These are phyloP conservation scores for Trogon melanurus DNA, from an alignment of 2,113 vertebrate genomes.

Conservation along the genomic window DNA sequence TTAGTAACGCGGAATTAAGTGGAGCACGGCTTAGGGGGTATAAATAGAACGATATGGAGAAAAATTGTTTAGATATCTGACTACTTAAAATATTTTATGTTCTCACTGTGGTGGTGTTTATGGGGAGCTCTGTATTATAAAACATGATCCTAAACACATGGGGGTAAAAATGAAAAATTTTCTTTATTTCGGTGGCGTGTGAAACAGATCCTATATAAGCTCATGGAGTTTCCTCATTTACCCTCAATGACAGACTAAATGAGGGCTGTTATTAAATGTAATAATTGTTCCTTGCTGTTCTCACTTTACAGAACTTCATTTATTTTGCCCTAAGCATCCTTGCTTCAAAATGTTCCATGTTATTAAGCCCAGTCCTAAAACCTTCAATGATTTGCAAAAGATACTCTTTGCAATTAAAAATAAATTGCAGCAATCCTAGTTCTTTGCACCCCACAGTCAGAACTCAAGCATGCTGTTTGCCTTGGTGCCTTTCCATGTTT, in stretches of 20 bases:
- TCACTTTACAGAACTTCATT: neutral
- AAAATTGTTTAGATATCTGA: neutral
- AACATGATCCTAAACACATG: neutral
- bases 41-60: neutral
- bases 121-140: neutral
- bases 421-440: neutral
- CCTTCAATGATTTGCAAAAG: neutral
- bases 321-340: neutral
- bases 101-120: neutral
- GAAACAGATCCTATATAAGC: neutral
- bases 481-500: neutral
- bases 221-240: neutral
- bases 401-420: neutral
- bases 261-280: neutral
- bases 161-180: neutral
- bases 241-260: neutral
- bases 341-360: neutral
- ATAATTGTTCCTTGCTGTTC: neutral
- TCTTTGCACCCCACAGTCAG: neutral
- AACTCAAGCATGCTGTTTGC: neutral
- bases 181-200: neutral
- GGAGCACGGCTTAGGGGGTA: neutral
- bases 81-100: neutral
- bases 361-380: neutral
- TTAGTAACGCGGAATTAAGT: neutral